Conservation (phyloP, 2,113 vertebrate species). For the Epinephelus cyanopodus region DNA sequence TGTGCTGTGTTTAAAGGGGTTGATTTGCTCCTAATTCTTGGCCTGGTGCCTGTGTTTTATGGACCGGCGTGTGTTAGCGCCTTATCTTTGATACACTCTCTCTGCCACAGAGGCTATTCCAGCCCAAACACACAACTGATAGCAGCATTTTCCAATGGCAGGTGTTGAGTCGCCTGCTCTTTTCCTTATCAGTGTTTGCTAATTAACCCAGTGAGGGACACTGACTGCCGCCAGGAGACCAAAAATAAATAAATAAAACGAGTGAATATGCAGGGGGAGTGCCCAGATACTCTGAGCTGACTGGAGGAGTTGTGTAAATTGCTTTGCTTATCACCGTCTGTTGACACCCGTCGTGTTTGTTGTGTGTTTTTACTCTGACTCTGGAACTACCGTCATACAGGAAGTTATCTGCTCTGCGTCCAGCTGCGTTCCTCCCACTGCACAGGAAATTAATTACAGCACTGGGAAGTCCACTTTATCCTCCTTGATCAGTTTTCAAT, state of each 20-base stretch:
- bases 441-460: constrained; percentile 19
- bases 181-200: constrained; percentile 39
- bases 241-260: constrained; percentile 1
- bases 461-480: background rate
- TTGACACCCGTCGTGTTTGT: background rate
- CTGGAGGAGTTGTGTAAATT: constrained; percentile 21
- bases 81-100: constrained; percentile 13
- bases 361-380: background rate
- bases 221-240: background rate
- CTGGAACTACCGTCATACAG: background rate
- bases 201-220: constrained; percentile 28
- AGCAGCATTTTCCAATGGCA: constrained; percentile 27
- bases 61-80: background rate
- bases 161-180: constrained; percentile 12
- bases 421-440: background rate
- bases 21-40: background rate
- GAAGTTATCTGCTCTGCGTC: background rate
- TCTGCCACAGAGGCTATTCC: background rate
- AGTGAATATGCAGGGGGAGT: background rate
- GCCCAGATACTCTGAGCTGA: background rate
- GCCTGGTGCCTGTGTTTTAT: background rate
- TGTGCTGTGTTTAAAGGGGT: background rate
- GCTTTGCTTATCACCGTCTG: constrained; percentile 25
- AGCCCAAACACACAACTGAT: background rate
- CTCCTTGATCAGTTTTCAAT: background rate